Percentiles rank a stretch among this genome's conserved stretches.
Evolutionary conservation across 2,888 invertebrate species (phyloP).

Genomic region (Mythimna loreyi): DNA sequence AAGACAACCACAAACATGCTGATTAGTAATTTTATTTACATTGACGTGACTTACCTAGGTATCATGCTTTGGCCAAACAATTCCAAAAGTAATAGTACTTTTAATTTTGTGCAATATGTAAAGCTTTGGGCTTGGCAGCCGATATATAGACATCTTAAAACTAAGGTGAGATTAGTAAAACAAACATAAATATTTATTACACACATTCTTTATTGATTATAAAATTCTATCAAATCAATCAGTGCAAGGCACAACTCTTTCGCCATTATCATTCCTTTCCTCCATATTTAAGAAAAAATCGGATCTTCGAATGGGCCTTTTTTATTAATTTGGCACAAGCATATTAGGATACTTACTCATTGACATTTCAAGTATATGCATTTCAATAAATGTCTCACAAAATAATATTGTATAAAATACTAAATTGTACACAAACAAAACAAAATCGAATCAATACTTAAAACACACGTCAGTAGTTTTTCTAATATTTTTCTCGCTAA

Average conservation of each 20-base stretch:
- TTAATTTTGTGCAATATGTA: conserved; percentile 52
- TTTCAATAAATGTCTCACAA: conserved; percentile 50
- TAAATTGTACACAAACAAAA: conserved; percentile 29
- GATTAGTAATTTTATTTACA: conserved; percentile 71
- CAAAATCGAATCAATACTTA: conserved; percentile 44
- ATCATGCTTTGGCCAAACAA: conserved; percentile 64
- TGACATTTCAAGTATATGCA: conserved; percentile 39
- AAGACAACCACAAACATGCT: conserved; percentile 62
- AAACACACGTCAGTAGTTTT: conserved; percentile 46
- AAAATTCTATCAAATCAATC: conserved; percentile 63
- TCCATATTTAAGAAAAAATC: conserved; percentile 28
- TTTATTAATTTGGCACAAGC: conserved; percentile 59
- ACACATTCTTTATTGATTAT: conserved; percentile 73
- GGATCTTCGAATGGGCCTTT: conserved; percentile 4
- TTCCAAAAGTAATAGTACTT: conserved; percentile 44
- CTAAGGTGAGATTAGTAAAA: conserved; percentile 64
- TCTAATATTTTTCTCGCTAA: conserved; percentile 23
- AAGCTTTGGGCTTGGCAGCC: conserved; percentile 40
- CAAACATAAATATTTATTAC: conserved; percentile 60
- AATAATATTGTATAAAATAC: conserved; percentile 35
- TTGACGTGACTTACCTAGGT: conserved; percentile 68
- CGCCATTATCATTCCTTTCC: conserved; percentile 28
- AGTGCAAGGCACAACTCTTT: conserved; percentile 62
- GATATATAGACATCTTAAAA: conserved; percentile 31
- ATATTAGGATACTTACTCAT: conserved; percentile 37